Evolutionary conservation across 2,888 invertebrate genomes (phyloP).

Genomic region (Caenorhabditis sp.): DNA sequence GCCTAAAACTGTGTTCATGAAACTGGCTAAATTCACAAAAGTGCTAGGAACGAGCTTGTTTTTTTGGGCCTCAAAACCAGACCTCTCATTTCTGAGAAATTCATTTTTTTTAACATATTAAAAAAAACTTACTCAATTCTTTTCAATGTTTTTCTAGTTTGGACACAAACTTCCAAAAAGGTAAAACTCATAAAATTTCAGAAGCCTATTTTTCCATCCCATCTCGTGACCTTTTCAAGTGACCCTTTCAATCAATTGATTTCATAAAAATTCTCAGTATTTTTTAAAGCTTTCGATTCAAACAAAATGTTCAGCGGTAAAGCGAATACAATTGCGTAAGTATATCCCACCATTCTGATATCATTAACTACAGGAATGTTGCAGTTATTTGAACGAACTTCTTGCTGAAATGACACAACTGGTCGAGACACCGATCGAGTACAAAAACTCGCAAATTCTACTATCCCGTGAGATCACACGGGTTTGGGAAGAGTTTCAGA

Average conservation of each 20-base stretch:
- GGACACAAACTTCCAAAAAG: too few species aligned
- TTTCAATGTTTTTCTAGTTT: too few species aligned
- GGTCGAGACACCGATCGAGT: slow-evolving; percentile 13
- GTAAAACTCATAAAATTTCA: too few species aligned
- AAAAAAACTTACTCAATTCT: too few species aligned
- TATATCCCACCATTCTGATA: neutral
- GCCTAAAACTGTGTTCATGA: too few species aligned
- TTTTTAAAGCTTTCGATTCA: neutral
- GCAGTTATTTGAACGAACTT: slow-evolving; percentile 36
- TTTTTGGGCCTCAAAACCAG: too few species aligned
- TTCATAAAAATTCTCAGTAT: neutral
- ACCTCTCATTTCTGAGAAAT: too few species aligned
- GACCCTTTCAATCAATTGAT: neutral
- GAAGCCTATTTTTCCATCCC: too few species aligned
- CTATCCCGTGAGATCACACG: slow-evolving; percentile 27
- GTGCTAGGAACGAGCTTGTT: too few species aligned
- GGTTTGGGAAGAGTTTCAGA: slow-evolving; percentile 18
- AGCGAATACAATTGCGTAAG: neutral
- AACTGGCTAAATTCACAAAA: too few species aligned
- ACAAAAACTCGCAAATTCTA: slow-evolving; percentile 20
- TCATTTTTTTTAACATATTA: too few species aligned
- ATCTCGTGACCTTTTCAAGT: too few species aligned
- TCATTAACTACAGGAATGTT: neutral
- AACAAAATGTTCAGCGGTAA: neutral
- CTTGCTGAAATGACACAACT: slow-evolving; percentile 37